phyloP scores from a whole-genome alignment of 1,140 invertebrate genomes.

The Probaryconus sp. region DNA sequence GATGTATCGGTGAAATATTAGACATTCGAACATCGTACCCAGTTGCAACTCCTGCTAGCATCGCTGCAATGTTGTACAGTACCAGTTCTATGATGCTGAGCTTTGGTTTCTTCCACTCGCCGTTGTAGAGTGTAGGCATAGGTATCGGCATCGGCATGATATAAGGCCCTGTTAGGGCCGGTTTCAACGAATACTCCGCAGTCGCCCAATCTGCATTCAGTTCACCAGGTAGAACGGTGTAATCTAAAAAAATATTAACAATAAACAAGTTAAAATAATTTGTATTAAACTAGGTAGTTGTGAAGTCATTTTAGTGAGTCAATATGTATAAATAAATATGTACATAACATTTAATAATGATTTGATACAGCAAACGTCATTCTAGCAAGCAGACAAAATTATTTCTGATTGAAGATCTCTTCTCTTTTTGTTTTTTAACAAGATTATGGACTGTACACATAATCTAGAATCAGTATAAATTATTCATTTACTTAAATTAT shows the following conservation, averaged over 20 bases:
- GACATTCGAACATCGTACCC: slow-evolving; percentile 94
- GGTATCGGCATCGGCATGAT: slow-evolving; percentile 81
- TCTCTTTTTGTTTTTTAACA: background rate
- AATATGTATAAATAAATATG: too few relatives aligned
- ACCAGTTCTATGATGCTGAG: slow-evolving; percentile 88
- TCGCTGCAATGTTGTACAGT: slow-evolving; percentile 93
- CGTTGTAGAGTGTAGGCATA: slow-evolving; percentile 87
- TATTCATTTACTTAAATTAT: too few relatives aligned
- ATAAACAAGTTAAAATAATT: too few relatives aligned
- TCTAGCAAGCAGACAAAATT: slow-evolving; percentile 45
- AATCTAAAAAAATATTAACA: slow-evolving; percentile 72
- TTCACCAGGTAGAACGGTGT: slow-evolving; percentile 68
- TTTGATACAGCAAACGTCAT: slow-evolving; percentile 46
- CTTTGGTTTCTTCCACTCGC: slow-evolving; percentile 84
- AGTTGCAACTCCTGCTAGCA: slow-evolving; percentile 91
- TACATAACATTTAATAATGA: too few relatives aligned
- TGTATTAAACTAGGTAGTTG: too few relatives aligned
- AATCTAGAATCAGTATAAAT: too few relatives aligned
- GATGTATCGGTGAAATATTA: slow-evolving; percentile 90
- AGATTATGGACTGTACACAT: too few relatives aligned
- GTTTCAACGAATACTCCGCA: slow-evolving; percentile 80
- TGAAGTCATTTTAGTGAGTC: too few relatives aligned
- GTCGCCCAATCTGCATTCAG: slow-evolving; percentile 67
- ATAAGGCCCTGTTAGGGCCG: slow-evolving; percentile 71
- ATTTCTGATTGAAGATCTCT: slow-evolving; percentile 13